phyloP scores from a whole-genome alignment of 2,888 invertebrate genomes.

The Apodemia zela region DNA sequence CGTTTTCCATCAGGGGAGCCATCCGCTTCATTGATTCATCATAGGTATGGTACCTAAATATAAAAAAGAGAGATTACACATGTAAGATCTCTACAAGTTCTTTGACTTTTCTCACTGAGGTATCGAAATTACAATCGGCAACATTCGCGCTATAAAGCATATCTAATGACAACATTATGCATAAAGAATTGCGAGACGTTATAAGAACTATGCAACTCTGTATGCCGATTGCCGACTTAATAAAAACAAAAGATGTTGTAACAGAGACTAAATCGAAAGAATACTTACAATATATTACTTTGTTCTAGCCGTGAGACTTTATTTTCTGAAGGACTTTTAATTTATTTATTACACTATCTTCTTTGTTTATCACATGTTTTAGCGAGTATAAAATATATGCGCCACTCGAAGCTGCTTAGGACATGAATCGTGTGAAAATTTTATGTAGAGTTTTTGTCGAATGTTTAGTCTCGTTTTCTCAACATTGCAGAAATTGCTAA shows the following conservation, averaged over 20 bases:
- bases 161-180: background rate
- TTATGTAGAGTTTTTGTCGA: no score
- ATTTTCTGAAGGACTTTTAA: background rate
- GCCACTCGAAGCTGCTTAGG: no score
- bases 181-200: conserved; percentile 1
- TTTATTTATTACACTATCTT: background rate
- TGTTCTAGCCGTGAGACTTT: conserved; percentile 1
- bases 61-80: background rate
- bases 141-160: background rate
- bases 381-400: no score
- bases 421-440: no score
- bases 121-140: conserved; percentile 1
- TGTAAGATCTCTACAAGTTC: background rate
- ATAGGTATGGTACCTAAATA: no score
- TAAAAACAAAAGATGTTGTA: conserved; percentile 13
- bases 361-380: background rate
- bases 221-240: background rate
- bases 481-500: no score
- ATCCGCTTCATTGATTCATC: background rate
- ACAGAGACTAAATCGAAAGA: background rate
- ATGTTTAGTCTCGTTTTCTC: no score
- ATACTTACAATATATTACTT: background rate
- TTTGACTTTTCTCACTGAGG: background rate
- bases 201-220: conserved; percentile 1
- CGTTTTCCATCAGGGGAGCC: background rate